phyloP scores from a whole-genome alignment of 2,113 vertebrate species.

The Ageneiosus marmoratus region DNA sequence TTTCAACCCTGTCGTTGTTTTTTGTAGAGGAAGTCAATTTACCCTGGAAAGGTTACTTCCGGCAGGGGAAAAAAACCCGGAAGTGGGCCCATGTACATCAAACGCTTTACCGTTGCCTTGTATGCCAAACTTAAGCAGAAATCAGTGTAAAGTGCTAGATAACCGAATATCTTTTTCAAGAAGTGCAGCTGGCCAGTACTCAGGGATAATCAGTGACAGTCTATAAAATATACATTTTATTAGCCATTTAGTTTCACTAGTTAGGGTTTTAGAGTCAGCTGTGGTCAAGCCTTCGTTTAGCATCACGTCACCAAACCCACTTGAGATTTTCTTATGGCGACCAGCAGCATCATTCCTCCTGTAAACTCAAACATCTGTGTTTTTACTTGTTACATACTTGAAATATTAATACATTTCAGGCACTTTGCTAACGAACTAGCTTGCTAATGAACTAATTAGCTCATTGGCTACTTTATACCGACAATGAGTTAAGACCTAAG shows the following conservation, averaged over 20 bases:
- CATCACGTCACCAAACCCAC: neutral
- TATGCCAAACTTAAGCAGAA: neutral
- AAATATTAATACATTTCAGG: neutral
- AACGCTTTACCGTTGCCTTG: neutral
- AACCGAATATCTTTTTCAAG: neutral
- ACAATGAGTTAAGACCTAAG: neutral
- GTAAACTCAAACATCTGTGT: neutral
- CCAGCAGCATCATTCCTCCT: neutral
- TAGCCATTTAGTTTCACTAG: neutral
- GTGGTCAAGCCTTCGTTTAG: neutral
- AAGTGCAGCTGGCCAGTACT: neutral
- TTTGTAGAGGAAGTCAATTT: no score
- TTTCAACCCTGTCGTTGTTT: neutral
- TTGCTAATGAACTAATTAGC: neutral
- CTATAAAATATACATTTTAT: neutral
- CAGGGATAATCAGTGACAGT: neutral
- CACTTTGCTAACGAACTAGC: neutral
- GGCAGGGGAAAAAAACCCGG: neutral
- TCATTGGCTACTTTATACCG: conserved; percentile 11
- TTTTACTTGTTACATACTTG: neutral
- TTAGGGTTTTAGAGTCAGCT: neutral
- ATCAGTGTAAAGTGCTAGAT: no score
- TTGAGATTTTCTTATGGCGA: no score
- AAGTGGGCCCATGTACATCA: neutral
- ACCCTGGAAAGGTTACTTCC: neutral